Base-by-base conservation (phyloP, 2,797 vertebrate species). In the Smutsia gigantea region DNA sequence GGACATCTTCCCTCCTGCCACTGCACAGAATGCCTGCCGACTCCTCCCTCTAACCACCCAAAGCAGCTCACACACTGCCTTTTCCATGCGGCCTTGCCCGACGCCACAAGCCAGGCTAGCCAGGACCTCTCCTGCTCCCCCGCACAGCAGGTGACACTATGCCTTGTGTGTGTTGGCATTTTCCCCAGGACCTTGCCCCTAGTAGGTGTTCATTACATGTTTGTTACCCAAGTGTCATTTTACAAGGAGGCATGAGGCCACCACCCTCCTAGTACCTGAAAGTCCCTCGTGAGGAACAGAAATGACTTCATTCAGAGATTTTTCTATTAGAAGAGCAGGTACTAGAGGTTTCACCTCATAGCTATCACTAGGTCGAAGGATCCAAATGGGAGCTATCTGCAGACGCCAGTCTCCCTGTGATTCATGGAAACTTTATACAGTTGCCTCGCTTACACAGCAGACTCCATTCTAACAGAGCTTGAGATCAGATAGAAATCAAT, bases 381-480 rank as follows among this genome's bases (percentile, higher is more conserved):
- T 29, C 31, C 23, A 39, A 63, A 79, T 0, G 11, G n/a, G 57
- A 94, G 69, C 49, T 18, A 21, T 49, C 9, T 59, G 34, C 42
- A 72, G 13, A 92, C n/a, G 79, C 39, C 39, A 19, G 59, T 31
- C 23, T 88, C 75, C 29, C 12, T 29, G 72, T 61, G 42, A 93
- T 18, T 72, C 71, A 29, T 5, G 31, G 46, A 59, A 86, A 89
- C 91, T 81, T 34, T 57, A 14, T n/a, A 29, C 66, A 61, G 71
- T 49, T 86, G 39, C 29, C 46, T 25, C 68, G 17, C 57, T 92
- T 93, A 66, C 63, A 66, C 5, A 34, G 46, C 10, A 57, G 66
- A 92, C 18, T 57, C 37, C 74, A n/a, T 57, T 90, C 19, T 37
- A 86, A 97, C 42, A 92, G 27, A 91, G n/a, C 42, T 75, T 81